Base-by-base conservation (phyloP, 2,113 vertebrate genomes). In the Cairina moschata region DNA sequence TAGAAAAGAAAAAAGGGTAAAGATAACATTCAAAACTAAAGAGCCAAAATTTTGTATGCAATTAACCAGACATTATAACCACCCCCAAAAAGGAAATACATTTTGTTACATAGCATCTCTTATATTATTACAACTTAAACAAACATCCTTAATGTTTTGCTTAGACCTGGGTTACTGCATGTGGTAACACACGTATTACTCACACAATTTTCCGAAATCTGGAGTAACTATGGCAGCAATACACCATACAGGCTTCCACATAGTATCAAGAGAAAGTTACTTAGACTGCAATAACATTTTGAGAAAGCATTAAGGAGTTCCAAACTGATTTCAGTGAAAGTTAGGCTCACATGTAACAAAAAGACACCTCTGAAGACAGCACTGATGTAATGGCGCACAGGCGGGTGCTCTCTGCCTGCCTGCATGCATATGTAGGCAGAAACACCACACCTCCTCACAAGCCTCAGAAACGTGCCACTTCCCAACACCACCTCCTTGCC, bases 371-470 rank as follows among this genome's bases (percentile, higher is more conserved):
- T 62, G 52, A 55, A 55, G 40, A 8, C 62, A 63, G n/a, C 2
- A 1, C 15, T n/a, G 31, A 22, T 3, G 1, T 21, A 31, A 21
- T 0, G 6, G 25, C 3, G 9, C 4, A 3, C 40, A 29, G 32
- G 40, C 13, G 23, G 13, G 9, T 29, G 15, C 11, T 68, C 48
- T 44, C 46, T 40, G 31, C 40, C 55, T 8, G 7, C 5, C 46
- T 12, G 8, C 8, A 1, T 23, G 11, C 18, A 4, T 3, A 21
- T 7, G 29, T 29, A 29, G 22, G 1, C 38, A 68, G 56, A 23
- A 59, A 32, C 21, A 14, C 25, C 42, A n/a, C 9, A 9, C 12
- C n/a, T 16, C 72, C 59, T 34, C 56, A n/a, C 20, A 4, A 69
- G 46, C 38, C 74, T 17, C 60, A 52, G 31, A 18, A 79, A 26